Evolutionary conservation across 2,113 vertebrate genomes (phyloP), one percentile per base, ranked within the genome.

Genomic region (Thryonomys swinderianus): DNA sequence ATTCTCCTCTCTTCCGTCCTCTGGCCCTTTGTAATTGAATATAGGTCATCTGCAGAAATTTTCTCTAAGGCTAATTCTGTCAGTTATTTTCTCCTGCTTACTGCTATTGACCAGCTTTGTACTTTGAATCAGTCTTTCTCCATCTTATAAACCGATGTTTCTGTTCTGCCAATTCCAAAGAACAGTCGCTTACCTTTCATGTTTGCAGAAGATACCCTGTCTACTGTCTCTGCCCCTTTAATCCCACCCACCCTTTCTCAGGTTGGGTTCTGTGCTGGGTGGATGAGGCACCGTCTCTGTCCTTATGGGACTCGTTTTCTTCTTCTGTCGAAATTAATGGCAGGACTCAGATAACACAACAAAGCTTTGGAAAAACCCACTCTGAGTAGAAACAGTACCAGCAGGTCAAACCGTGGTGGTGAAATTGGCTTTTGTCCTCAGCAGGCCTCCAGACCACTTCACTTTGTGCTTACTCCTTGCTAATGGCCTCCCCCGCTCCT

Each of bases 401-500:
- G 71, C 57, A 67, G 61, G 90, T 82, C 92, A 66, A 82, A 45
- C 27, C 55, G 42, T 34, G n/a, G 62, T 69, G 18, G 66, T 66
- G 67, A 92, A 92, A 48, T 11, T 78, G 69, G 79, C 55, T 95
- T 92, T 87, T 69, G 53, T 84, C 85, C 83, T 66, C 94, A 25
- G 32, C 76, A 21, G 0, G 12, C 21, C 73, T 86, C 62, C 61
- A 74, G 37, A 53, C 48, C 42, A 34, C 57, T 92, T 88, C 21
- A 20, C 66, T 92, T 85, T 66, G 91, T 20, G 55, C 40, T 81
- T 66, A n/a, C 67, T 96, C 92, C 79, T 83, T 93, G 62, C 85
- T 97, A 91, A 96, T 55, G 85, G 83, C 48, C 55, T 69, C 85
- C 45, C 71, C 87, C 82, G 42, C 61, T 91, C 64, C 64, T 90